Conservation (phyloP, 1,140 invertebrate species). For the Pogonognathellus flavescens region DNA sequence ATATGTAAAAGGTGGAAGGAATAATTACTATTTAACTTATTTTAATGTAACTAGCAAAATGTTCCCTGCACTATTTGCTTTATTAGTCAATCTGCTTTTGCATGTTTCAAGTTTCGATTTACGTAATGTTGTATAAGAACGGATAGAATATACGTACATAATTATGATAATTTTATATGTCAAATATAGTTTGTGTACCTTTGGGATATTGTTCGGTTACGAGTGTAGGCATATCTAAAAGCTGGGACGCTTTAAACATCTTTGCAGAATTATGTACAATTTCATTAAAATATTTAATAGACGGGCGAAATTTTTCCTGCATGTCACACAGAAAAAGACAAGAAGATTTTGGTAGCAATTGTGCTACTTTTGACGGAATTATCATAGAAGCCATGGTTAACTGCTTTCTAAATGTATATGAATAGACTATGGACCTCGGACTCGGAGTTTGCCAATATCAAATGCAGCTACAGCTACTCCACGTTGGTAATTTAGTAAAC, state of each 20-base stretch:
- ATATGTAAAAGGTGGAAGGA: slow-evolving; percentile 54
- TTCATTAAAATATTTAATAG: slow-evolving; percentile 76
- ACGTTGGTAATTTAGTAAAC: too few relatives aligned
- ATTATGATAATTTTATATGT: too few relatives aligned
- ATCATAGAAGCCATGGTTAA: not conserved
- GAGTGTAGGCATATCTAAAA: slow-evolving; percentile 76
- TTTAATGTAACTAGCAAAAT: too few relatives aligned
- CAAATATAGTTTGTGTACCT: slow-evolving; percentile 67
- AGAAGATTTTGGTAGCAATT: slow-evolving; percentile 55
- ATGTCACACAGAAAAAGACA: slow-evolving; percentile 78
- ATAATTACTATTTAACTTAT: too few relatives aligned
- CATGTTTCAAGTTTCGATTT: too few relatives aligned
- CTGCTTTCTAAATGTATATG: too few relatives aligned
- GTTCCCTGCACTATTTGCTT: too few relatives aligned
- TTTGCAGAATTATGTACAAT: slow-evolving; percentile 74
- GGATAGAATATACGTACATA: not conserved
- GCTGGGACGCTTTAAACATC: slow-evolving; percentile 73
- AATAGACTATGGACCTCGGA: too few relatives aligned
- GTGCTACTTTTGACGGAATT: not conserved
- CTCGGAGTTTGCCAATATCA: too few relatives aligned
- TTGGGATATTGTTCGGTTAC: slow-evolving; percentile 81
- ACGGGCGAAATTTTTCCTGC: slow-evolving; percentile 77
- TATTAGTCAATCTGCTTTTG: too few relatives aligned
- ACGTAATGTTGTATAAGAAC: too few relatives aligned
- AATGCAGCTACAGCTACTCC: too few relatives aligned